Conservation (phyloP, 2,797 vertebrate genomes). For the Hemibagrus guttatus region DNA sequence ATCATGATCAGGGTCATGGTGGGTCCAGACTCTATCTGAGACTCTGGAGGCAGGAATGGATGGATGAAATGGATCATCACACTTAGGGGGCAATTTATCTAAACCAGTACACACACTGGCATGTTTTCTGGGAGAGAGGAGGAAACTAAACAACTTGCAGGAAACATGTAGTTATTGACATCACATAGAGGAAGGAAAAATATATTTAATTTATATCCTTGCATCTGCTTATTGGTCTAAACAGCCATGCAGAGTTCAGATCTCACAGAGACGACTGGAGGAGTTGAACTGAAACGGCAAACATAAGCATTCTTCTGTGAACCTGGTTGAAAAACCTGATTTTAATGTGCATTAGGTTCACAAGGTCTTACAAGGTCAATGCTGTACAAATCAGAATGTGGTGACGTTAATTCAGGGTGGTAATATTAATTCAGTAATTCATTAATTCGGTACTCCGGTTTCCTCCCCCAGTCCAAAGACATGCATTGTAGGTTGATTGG, state of each 20-base stretch:
- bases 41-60: not conserved
- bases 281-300: not conserved
- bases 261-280: not conserved
- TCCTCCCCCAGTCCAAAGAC: no score
- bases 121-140: not conserved
- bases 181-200: not conserved
- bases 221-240: not conserved
- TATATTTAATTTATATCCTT: not conserved
- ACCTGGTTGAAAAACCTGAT: not conserved
- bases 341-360: not conserved
- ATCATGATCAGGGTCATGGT: not conserved
- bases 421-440: not conserved
- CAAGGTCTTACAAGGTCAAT: not conserved
- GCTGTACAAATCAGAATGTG: not conserved
- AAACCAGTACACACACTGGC: not conserved
- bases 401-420: not conserved
- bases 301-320: not conserved
- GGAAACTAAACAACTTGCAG: not conserved
- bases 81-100: not conserved
- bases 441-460: no score
- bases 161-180: not conserved
- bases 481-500: no score
- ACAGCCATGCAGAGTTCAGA: not conserved
- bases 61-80: not conserved
- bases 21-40: not conserved